A percentile compares a stretch with the other conserved stretches of the same genome.
Conservation (phyloP, 2,888 invertebrate species). For the Chouioia cunea region DNA sequence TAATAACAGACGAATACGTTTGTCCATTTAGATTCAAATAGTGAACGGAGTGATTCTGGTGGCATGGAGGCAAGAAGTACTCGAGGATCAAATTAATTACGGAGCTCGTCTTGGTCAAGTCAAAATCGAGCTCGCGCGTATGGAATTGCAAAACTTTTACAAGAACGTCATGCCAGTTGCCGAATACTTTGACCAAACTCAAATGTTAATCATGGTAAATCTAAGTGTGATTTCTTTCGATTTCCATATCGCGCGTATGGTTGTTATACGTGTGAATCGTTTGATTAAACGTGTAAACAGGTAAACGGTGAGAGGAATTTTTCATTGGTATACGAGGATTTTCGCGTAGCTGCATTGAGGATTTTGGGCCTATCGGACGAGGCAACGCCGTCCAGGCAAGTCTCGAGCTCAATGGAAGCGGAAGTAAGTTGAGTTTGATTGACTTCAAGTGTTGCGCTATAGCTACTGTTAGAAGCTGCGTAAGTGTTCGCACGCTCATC, state of each 20-base stretch:
- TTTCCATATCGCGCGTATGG: too few species aligned
- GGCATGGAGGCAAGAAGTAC: constrained; percentile 87
- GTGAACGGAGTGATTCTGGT: constrained; percentile 88
- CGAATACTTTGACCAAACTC: constrained; percentile 90
- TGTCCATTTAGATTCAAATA: constrained; percentile 80
- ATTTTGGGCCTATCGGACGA: constrained; percentile 74
- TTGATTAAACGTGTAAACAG: constrained; percentile 70
- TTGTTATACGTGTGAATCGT: too few species aligned
- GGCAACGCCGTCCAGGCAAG: constrained; percentile 44
- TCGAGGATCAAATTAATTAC: constrained; percentile 91
- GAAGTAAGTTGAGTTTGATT: constrained; percentile 55
- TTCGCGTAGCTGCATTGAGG: constrained; percentile 82
- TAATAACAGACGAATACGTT: neutral
- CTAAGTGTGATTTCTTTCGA: neutral
- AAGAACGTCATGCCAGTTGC: constrained; percentile 91
- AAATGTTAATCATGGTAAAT: constrained; percentile 79
- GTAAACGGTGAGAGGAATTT: constrained; percentile 91
- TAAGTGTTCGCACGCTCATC: neutral
- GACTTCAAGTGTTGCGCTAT: constrained; percentile 6
- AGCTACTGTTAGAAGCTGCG: constrained; percentile 1
- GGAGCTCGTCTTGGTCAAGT: constrained; percentile 90
- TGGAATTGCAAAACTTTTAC: constrained; percentile 92
- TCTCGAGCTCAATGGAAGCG: constrained; percentile 57
- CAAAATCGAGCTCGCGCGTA: constrained; percentile 84
- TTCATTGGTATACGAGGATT: constrained; percentile 88